Evolutionary conservation across 2,797 vertebrate species (phyloP).

Genomic region (Lacerta agilis): DNA sequence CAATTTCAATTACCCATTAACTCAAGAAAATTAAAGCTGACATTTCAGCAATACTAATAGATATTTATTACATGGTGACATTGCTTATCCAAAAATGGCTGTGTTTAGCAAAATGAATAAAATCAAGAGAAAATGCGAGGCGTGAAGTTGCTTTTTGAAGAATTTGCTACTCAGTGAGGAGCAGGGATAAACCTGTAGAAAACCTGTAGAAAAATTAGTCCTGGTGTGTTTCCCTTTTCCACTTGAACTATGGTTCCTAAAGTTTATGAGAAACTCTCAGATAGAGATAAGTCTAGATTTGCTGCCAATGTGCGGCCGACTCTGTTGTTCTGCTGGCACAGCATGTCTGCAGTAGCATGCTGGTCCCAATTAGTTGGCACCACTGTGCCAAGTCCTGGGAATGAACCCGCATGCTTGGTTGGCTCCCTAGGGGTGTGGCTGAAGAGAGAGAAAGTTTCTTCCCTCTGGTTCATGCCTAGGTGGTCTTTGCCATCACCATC

Average conservation of each 20-base stretch:
- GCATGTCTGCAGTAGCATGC: too few relatives aligned
- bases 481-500: too few relatives aligned
- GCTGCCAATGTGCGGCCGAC: too few relatives aligned
- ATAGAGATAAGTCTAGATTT: not conserved
- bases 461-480: too few relatives aligned
- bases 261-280: not conserved
- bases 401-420: too few relatives aligned
- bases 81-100: not conserved
- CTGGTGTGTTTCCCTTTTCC: constrained; percentile 8
- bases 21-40: not conserved
- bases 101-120: not conserved
- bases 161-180: not conserved
- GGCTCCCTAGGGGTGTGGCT: too few relatives aligned
- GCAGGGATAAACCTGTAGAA: not conserved
- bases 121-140: constrained; percentile 11
- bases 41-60: constrained; percentile 23
- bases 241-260: not conserved
- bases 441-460: too few relatives aligned
- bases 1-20: constrained; percentile 37
- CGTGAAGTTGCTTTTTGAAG: not conserved
- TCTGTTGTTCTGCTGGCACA: too few relatives aligned
- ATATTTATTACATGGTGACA: not conserved
- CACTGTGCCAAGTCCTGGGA: too few relatives aligned
- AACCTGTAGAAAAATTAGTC: not conserved
- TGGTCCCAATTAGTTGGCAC: too few relatives aligned